Conservation (phyloP, 2,113 vertebrate species). For the Tragelaphus scriptus region DNA sequence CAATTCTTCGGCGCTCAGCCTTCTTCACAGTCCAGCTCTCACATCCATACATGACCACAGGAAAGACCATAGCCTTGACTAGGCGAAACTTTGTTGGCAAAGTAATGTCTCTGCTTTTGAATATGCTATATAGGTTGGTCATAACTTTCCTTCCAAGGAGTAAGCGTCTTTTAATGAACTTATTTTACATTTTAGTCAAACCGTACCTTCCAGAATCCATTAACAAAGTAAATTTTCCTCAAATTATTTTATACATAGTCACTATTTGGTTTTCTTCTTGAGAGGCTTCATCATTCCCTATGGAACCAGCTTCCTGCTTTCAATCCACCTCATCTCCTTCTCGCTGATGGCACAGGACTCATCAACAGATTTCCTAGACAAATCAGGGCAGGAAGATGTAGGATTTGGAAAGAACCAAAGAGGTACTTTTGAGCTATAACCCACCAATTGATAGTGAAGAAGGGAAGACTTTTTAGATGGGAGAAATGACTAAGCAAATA, state of each 20-base stretch:
- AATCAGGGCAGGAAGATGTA: not conserved
- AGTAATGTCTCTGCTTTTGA: too few species aligned
- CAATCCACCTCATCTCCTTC: not conserved
- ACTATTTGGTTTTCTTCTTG: not conserved
- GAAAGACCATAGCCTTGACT: too few species aligned
- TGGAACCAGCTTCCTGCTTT: not conserved
- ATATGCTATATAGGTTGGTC: too few species aligned
- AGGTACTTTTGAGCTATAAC: not conserved
- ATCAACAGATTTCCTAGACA: not conserved
- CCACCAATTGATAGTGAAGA: not conserved
- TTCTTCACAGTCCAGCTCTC: too few species aligned
- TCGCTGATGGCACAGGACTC: not conserved
- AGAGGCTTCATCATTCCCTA: not conserved
- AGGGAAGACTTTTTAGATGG: not conserved
- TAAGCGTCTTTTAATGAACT: not conserved
- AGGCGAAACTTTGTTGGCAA: too few species aligned
- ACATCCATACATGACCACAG: too few species aligned
- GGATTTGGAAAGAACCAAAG: not conserved
- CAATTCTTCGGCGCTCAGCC: too few species aligned
- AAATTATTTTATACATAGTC: not conserved
- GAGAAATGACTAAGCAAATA: not conserved
- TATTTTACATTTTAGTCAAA: slow-evolving; percentile 1
- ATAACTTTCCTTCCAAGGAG: too few species aligned
- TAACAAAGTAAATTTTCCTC: not conserved
- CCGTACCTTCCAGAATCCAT: not conserved